Base-by-base conservation (phyloP, 2,113 vertebrate genomes). In the Notarius quadriscutis region DNA sequence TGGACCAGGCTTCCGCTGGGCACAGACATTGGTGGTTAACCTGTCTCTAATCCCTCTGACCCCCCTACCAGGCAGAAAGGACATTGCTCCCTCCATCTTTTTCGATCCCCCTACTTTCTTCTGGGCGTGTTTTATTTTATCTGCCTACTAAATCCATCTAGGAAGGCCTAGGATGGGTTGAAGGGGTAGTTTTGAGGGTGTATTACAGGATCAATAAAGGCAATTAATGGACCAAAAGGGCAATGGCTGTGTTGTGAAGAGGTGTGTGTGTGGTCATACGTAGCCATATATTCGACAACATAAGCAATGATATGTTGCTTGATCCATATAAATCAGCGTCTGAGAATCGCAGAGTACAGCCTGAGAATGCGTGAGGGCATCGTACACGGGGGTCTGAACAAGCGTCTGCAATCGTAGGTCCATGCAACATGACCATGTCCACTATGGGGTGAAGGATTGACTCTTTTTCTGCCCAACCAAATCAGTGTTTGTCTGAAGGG, bases 21-120 rank as follows among this genome's bases (percentile, higher is more conserved):
- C 88, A 90, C 87, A 92, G 93, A 92, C 90, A 91, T 90, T 79
- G 84, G 90, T 91, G 90, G 90, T 94, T 93, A 94, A 94, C 93
- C 93, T 93, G 92, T 94, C 93, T 95, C 88, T 92, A 90, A 85
- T 77, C 69, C 87, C 84, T 87, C 83, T 86, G 77, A 79, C 83
- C 88, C 67, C 67, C 79, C n/a, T 14, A 20, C 83, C 63, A 50
- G 55, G 30, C 27, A 75, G 25, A 50, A 62, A 84, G 83, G 83
- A 84, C 83, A n/a, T 48, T 48, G 12, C 22, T 58, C 74, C 15
- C 51, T 58, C 79, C 50, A 5, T 60, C 77, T 71, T 58, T 60
- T 20, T 75, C 51, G 69, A 22, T 50, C 57, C 1, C 81, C n/a
- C 51, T 83, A n/a, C 3, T 58, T 84, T 72, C 17, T 57, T 34